A percentile compares a stretch with the other conserved stretches of the same genome.
Conservation (phyloP, 2,797 vertebrate species). For the Acanthurus leucopareius region DNA sequence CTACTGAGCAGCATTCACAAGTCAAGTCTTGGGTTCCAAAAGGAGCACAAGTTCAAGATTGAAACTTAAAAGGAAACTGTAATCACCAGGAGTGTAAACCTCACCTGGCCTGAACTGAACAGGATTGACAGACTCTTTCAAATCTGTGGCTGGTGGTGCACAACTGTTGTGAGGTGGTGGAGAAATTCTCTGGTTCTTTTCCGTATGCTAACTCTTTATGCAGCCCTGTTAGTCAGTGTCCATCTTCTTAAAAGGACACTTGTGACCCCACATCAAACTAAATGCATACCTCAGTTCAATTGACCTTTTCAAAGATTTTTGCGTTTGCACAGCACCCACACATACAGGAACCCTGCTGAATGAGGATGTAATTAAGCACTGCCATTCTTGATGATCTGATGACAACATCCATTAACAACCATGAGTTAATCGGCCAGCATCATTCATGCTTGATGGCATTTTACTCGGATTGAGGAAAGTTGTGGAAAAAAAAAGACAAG, state of each 20-base stretch:
- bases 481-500: neutral
- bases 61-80: neutral
- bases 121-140: neutral
- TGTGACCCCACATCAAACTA: neutral
- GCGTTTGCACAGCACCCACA: neutral
- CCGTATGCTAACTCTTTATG: neutral
- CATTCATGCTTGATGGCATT: constrained; percentile 40
- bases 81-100: neutral
- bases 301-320: constrained; percentile 34
- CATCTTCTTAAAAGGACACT: neutral
- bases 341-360: constrained; percentile 12
- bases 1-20: neutral
- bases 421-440: constrained; percentile 18
- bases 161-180: neutral
- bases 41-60: neutral
- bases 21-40: neutral
- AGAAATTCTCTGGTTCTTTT: neutral
- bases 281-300: constrained; percentile 37
- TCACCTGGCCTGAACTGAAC: neutral
- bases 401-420: constrained; percentile 28
- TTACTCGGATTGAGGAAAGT: constrained; percentile 11
- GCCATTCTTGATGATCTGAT: constrained; percentile 23
- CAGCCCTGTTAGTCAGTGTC: neutral
- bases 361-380: constrained; percentile 5
- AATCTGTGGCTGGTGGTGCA: neutral